Evolutionary conservation across 1,140 invertebrate species (phyloP).

Genomic region (Drosophila teissieri): DNA sequence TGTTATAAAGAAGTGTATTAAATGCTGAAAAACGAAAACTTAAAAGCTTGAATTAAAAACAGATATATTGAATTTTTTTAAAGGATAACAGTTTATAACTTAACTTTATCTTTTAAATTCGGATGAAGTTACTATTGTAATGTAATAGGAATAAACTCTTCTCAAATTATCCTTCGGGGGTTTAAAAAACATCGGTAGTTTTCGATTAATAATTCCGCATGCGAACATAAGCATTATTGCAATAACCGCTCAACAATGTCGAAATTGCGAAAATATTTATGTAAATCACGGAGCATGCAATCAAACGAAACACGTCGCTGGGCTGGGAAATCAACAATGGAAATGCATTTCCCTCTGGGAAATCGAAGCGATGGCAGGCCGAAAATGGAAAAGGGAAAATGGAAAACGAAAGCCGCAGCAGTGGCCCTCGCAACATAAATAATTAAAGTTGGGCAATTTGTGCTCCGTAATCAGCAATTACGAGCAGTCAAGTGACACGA

Average conservation of each 20-base stretch:
- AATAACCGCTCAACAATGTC: background rate
- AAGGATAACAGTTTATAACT: too few relatives aligned
- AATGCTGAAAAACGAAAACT: background rate
- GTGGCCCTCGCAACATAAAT: constrained; percentile 24
- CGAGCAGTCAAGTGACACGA: constrained; percentile 24
- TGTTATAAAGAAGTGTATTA: too few relatives aligned
- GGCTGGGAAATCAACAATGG: constrained; percentile 11
- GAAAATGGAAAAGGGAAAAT: background rate
- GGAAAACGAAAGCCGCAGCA: background rate
- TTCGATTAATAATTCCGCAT: background rate
- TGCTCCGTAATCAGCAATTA: constrained; percentile 20
- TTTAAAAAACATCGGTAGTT: background rate
- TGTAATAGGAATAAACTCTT: too few relatives aligned
- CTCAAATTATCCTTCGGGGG: too few relatives aligned
- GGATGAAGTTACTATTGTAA: too few relatives aligned
- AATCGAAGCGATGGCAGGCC: constrained; percentile 7
- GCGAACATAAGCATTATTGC: background rate
- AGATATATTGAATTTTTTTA: too few relatives aligned
- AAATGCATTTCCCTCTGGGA: constrained; percentile 7
- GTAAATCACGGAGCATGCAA: constrained; percentile 8
- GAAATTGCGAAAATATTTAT: constrained; percentile 13
- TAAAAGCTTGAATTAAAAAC: background rate
- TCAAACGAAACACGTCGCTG: background rate
- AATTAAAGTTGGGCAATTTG: constrained; percentile 35
- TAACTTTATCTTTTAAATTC: too few relatives aligned